Percentiles rank a stretch among this genome's conserved stretches.
phyloP scores from a whole-genome alignment of 2,113 vertebrate species.

The Hippocampus mohnikei region DNA sequence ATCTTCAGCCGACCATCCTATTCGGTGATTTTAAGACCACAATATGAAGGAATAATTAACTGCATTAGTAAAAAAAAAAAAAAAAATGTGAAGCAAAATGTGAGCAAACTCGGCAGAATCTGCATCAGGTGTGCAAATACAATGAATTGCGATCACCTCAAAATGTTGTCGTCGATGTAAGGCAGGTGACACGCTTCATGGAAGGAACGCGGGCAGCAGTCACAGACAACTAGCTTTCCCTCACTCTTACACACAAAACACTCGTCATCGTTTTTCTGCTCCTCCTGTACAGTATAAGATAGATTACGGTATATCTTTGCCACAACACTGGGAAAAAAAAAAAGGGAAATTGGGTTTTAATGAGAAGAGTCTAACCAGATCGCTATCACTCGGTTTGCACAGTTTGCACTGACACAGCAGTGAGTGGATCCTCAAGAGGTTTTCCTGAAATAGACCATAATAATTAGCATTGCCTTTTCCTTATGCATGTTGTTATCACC shows the following conservation, averaged over 20 bases:
- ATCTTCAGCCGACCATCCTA: too few species aligned
- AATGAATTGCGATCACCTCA: slow-evolving; percentile 26
- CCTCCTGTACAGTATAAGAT: not conserved
- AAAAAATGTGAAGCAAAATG: too few species aligned
- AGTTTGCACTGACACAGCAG: slow-evolving; percentile 25
- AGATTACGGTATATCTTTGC: not conserved
- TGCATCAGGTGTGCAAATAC: not conserved
- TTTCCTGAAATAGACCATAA: slow-evolving; percentile 35
- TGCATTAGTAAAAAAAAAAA: not conserved
- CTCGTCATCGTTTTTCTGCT: slow-evolving; percentile 67
- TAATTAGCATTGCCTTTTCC: not conserved
- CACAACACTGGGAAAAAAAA: not conserved
- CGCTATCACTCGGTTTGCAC: slow-evolving; percentile 17
- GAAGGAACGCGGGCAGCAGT: slow-evolving; percentile 67
- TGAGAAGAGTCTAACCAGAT: slow-evolving; percentile 40
- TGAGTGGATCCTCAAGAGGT: slow-evolving; percentile 28
- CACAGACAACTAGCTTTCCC: slow-evolving; percentile 55
- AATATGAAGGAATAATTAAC: not conserved
- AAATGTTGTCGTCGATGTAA: not conserved
- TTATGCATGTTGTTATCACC: not conserved
- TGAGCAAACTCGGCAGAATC: not conserved
- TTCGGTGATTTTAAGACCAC: too few species aligned
- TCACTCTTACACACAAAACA: slow-evolving; percentile 58
- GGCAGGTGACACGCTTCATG: slow-evolving; percentile 69
- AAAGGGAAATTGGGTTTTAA: not conserved